A percentile compares a stretch with the other conserved stretches of the same genome.
Evolutionary conservation across 2,888 invertebrate species (phyloP).

Genomic region (Gasteruption jaculator): DNA sequence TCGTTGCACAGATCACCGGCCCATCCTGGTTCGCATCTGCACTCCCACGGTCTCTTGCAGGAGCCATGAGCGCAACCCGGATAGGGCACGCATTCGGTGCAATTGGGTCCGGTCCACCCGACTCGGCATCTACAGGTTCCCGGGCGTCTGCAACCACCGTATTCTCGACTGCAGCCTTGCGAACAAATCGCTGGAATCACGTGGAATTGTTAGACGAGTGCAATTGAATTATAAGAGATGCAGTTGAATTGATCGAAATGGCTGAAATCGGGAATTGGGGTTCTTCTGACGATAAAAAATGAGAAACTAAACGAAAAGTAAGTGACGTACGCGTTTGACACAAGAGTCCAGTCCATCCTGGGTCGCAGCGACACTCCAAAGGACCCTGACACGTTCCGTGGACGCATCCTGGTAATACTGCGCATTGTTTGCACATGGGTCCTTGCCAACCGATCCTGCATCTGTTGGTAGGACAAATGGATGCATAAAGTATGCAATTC

Average conservation of each 20-base stretch:
- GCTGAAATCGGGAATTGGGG: too few species aligned
- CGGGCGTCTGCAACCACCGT: conserved; percentile 79
- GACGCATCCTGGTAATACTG: conserved; percentile 84
- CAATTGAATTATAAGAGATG: too few species aligned
- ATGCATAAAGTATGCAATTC: too few species aligned
- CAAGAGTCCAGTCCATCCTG: conserved; percentile 86
- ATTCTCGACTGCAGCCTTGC: conserved; percentile 74
- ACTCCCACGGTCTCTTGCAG: conserved; percentile 86
- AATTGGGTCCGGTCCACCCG: conserved; percentile 80
- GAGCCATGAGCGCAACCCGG: conserved; percentile 85
- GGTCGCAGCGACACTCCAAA: conserved; percentile 83
- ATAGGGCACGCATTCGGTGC: conserved; percentile 74
- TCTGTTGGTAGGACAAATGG: too few species aligned
- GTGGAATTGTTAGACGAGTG: too few species aligned
- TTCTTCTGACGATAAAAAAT: too few species aligned
- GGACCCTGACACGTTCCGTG: conserved; percentile 88
- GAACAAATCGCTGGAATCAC: conserved; percentile 72
- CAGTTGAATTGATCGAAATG: too few species aligned
- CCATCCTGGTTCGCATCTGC: conserved; percentile 82
- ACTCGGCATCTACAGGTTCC: conserved; percentile 82
- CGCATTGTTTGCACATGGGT: conserved; percentile 78
- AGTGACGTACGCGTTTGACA: conserved; percentile 76
- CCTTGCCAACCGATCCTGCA: conserved; percentile 92
- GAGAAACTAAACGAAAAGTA: neutral
- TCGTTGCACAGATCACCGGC: conserved; percentile 90